Conservation (phyloP, 2,113 vertebrate genomes). For the Periophthalmodon schlosseri region DNA sequence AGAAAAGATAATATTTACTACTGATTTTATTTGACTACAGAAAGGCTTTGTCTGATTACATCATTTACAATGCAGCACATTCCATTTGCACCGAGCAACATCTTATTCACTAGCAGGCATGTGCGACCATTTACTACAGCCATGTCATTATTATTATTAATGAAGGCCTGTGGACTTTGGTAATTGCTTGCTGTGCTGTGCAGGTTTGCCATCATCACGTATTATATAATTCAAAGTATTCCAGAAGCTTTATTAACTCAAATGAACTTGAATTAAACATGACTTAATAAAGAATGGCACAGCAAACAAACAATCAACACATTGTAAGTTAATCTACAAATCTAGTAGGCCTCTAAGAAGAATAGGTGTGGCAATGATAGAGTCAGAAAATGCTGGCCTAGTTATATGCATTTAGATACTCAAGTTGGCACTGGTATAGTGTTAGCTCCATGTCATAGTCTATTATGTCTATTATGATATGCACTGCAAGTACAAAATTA, state of each 20-base stretch:
- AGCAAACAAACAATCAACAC: neutral
- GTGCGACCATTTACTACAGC: slow-evolving; percentile 41
- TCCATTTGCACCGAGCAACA: slow-evolving; percentile 46
- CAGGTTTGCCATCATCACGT: slow-evolving; percentile 48
- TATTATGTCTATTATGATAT: too few species aligned
- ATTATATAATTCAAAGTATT: slow-evolving; percentile 64
- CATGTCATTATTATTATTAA: slow-evolving; percentile 61
- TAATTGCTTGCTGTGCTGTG: slow-evolving; percentile 48
- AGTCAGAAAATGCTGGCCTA: too few species aligned
- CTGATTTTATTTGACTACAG: neutral
- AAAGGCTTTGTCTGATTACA: slow-evolving; percentile 26
- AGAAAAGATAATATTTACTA: neutral
- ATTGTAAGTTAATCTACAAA: neutral
- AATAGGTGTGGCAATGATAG: neutral
- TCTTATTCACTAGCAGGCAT: slow-evolving; percentile 45
- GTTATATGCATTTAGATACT: too few species aligned
- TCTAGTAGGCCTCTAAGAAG: neutral
- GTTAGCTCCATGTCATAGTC: too few species aligned
- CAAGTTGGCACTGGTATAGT: too few species aligned
- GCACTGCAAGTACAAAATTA: too few species aligned
- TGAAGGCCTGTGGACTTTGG: slow-evolving; percentile 59
- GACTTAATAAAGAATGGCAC: neutral
- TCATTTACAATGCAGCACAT: slow-evolving; percentile 35
- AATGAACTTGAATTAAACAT: slow-evolving; percentile 19
- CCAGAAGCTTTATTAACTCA: slow-evolving; percentile 28